Conservation (phyloP, 2,888 invertebrate genomes). For the Oligia latruncula region DNA sequence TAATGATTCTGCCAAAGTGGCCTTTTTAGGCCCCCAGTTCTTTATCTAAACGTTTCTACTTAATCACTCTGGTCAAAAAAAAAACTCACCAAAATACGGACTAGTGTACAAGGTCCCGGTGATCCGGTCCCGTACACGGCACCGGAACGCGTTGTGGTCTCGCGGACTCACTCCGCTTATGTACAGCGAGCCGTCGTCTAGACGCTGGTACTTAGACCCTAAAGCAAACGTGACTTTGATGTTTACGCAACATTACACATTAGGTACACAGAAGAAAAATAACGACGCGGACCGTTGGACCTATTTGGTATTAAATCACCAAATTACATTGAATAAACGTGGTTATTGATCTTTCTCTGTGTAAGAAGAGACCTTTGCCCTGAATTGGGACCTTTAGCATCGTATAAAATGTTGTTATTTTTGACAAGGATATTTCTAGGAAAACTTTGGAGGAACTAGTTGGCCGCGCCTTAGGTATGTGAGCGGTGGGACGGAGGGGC, state of each 20-base stretch:
- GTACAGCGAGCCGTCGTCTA: slow-evolving; percentile 95
- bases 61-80: neutral
- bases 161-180: slow-evolving; percentile 94
- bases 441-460: no score
- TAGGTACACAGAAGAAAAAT: neutral
- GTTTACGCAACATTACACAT: slow-evolving; percentile 5
- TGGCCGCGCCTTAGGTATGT: no score
- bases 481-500: no score
- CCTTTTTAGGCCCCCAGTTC: no score
- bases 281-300: neutral
- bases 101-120: slow-evolving; percentile 93
- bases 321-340: neutral
- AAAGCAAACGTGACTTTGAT: slow-evolving; percentile 19
- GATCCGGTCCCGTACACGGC: slow-evolving; percentile 94
- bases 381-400: neutral
- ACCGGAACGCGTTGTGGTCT: slow-evolving; percentile 95
- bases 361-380: neutral
- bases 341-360: neutral
- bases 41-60: neutral
- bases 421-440: neutral
- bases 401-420: neutral
- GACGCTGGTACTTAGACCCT: slow-evolving; percentile 92
- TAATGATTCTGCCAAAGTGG: no score
- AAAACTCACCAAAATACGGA: slow-evolving; percentile 91
- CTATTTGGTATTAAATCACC: neutral